Evolutionary conservation across 2,888 invertebrate species (phyloP).

Genomic region (Eupithecia inturbata): DNA sequence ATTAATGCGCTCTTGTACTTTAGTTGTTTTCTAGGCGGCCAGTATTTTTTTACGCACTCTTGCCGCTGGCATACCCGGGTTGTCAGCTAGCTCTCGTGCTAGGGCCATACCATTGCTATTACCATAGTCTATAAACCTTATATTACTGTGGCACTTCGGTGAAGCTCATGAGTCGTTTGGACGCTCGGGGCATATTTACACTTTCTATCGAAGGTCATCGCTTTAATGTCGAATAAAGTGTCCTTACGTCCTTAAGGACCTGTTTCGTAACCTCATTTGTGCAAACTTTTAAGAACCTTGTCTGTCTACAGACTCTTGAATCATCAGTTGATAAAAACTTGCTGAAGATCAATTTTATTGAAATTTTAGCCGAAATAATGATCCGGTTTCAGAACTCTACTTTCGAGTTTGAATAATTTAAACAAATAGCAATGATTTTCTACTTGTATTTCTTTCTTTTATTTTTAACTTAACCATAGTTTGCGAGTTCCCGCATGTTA

Average conservation of each 20-base stretch:
- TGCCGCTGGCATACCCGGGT: not conserved
- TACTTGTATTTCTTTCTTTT: not conserved
- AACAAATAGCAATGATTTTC: not conserved
- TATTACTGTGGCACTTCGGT: not conserved
- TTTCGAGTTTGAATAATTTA: not conserved
- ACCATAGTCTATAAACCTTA: conserved; percentile 7
- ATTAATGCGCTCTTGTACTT: not conserved
- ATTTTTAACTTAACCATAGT: not conserved
- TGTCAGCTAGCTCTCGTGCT: not conserved
- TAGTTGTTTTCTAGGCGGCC: not conserved
- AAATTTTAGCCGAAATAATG: not conserved
- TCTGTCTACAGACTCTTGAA: not conserved
- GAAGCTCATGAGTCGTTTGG: conserved; percentile 6
- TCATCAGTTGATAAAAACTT: not conserved
- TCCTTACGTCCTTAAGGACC: conserved; percentile 2
- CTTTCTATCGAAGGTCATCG: conserved; percentile 9
- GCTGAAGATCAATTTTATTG: not conserved
- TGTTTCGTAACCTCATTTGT: not conserved
- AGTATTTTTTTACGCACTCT: conserved; percentile 2
- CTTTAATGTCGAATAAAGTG: conserved; percentile 7
- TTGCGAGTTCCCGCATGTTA: not conserved
- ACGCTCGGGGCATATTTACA: not conserved
- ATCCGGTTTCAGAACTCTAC: not conserved
- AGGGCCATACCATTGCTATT: not conserved
- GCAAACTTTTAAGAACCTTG: not conserved